Evolutionary conservation across 1,140 invertebrate species (phyloP).

Genomic region (Dysdera silvatica): DNA sequence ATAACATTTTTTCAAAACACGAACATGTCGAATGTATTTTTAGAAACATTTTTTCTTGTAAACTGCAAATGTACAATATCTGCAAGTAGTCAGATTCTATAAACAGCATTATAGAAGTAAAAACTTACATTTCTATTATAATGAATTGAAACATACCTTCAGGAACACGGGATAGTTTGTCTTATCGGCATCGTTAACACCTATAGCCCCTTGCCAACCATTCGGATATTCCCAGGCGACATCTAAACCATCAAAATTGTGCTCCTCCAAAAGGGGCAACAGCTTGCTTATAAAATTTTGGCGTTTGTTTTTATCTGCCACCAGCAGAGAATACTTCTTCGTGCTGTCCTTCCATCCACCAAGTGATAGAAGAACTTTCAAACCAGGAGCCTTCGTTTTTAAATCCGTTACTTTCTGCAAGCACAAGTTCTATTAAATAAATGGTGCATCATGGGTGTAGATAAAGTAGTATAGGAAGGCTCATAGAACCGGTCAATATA

Average conservation of each 20-base stretch:
- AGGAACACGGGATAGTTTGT: slow-evolving; percentile 64
- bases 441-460: no score
- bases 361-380: slow-evolving; percentile 66
- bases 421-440: no score
- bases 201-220: slow-evolving; percentile 64
- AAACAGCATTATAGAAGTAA: no score
- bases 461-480: no score
- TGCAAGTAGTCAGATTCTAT: no score
- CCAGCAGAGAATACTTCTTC: slow-evolving; percentile 55
- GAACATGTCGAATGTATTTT: no score
- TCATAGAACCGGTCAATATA: no score
- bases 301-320: slow-evolving; percentile 55
- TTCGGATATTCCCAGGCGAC: slow-evolving; percentile 94
- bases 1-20: no score
- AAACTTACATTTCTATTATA: no score
- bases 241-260: slow-evolving; percentile 90
- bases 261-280: slow-evolving; percentile 56
- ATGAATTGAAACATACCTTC: slow-evolving; percentile 48
- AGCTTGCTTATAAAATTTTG: slow-evolving; percentile 61
- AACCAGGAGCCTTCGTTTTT: slow-evolving; percentile 51
- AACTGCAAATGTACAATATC: no score
- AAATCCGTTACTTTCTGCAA: slow-evolving; percentile 56
- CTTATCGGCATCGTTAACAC: slow-evolving; percentile 55
- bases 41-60: no score
- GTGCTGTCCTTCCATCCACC: slow-evolving; percentile 72